Base-by-base conservation (phyloP, 2,888 invertebrate species). In the Actias luna region DNA sequence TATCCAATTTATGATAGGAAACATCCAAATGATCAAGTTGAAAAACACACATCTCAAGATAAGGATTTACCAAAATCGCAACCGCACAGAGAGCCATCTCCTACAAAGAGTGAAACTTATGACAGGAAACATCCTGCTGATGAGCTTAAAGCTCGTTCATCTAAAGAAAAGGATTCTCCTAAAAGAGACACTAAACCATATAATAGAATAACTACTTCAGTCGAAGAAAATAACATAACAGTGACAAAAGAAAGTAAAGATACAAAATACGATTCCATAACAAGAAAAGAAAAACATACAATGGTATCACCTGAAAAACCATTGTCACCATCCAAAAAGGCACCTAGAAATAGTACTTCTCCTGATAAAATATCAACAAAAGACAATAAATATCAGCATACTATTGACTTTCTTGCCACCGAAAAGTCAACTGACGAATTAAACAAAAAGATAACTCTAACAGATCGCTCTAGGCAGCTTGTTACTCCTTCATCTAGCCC, bases 401-500 rank as follows among this genome's bases (percentile, higher is more conserved):
- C 83, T 1, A 76, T 78, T 22, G 84, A 91, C 27, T 90, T 91
- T 65, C 83, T 92, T 33, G 62, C 76, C 27, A 73, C 75, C 46
- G 91, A 92, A 67, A 84, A 61, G 74, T 78, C 70, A 29, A 79
- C 71, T 0, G 91, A 90, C 69, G 83, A 85, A 64, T 66, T 69
- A 1, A 83, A 81, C 65, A 88, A 84, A 69, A 82, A 74, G 61
- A 70, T 65, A 16, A 59, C 64, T 4, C 62, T 67, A n/a, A 87
- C 80, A 65, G 82, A 83, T 33, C 84, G 68, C 46, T 80, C 91
- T 10, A 85, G 91, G 31, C 90, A 89, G 69, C 77, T 92, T 5
- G 69, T 88, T 2, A 92, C 93, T 50, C 93, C 93, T n/a, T 89
- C 93, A 27, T 85, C 89, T 3, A 93, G 93, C 67, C 93, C 93